Evolutionary conservation across 1,140 invertebrate species (phyloP), one percentile per base, ranked within the genome.

Genomic region (Archegozetes longisetosus): DNA sequence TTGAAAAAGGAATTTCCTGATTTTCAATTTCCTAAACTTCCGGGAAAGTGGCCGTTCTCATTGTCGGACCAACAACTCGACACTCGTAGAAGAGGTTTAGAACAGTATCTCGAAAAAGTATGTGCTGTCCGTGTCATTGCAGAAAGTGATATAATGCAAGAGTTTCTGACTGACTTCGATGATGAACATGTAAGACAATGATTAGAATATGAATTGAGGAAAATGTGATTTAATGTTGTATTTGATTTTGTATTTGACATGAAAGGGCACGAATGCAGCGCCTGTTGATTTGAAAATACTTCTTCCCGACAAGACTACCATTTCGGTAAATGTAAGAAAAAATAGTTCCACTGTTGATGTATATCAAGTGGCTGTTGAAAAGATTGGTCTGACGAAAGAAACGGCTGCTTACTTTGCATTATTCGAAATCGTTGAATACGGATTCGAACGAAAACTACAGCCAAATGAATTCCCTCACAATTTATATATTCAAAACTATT

Each of bases 401-500:
- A 82, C 85, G 52, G 81, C 88, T 32, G 83, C 84, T 69, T 93
- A 88, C 75, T 98, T 97, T 78, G 93, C 94, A 68, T 77, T 98
- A 27, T 98, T 97, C 77, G 94, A 98, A 78, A 96, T 95, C 67
- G 88, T 98, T 52, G 92, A 95, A 69, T 91, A 92, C 70, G 89
- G 89, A 75, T 94, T 94, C 73, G 87, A 98, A 73, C 80, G 95
- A 55, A 96, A 96, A 75, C 74, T 98, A 53, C 85, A 89, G 66
- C 81, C 86, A 1, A 83, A 86, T 69, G 95, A 98, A 75, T 88
- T 91, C 64, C 93, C 60, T 25, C 93, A 98, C 73, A 90, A 92
- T 67, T 77, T 98, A 53, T 98, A 98, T 72, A 93, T 98, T 65
- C 92, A 98, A 76, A 98, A 98, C 74, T 98, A 98, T 69, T 94